Conservation (phyloP, 2,888 invertebrate genomes). For the Hipparchia sbordonii region DNA sequence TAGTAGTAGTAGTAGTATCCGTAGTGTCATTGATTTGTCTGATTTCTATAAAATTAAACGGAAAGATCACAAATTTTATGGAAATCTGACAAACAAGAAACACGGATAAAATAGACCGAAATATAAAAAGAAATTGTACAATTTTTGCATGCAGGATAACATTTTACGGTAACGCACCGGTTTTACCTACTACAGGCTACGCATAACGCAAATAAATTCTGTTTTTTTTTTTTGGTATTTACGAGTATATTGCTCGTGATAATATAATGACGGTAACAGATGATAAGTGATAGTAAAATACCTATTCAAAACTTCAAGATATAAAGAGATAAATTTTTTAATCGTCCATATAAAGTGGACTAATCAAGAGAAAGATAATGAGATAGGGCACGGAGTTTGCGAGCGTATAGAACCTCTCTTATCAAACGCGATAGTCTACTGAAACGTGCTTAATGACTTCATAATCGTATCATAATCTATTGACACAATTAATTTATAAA, state of each 20-base stretch:
- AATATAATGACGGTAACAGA: not conserved
- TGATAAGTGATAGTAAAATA: slow-evolving; percentile 1
- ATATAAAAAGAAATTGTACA: too few species aligned
- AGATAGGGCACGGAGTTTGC: slow-evolving; percentile 31
- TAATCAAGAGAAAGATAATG: slow-evolving; percentile 19
- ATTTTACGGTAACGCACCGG: too few species aligned
- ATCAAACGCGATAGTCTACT: slow-evolving; percentile 32
- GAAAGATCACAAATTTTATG: too few species aligned
- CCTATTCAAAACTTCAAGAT: not conserved
- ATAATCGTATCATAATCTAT: not conserved
- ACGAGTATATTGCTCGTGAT: not conserved
- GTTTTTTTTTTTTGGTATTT: too few species aligned
- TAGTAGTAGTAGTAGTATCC: too few species aligned
- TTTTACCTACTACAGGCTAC: too few species aligned
- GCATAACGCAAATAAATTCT: too few species aligned
- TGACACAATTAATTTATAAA: slow-evolving; percentile 8
- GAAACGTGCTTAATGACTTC: slow-evolving; percentile 35
- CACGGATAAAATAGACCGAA: too few species aligned
- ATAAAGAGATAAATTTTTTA: not conserved
- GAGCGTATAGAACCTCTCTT: slow-evolving; percentile 23
- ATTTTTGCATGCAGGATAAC: too few species aligned
- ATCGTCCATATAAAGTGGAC: slow-evolving; percentile 11
- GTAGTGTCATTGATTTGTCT: too few species aligned
- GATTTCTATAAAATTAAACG: too few species aligned
- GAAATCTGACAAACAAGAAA: too few species aligned